Percentiles rank a stretch among this genome's conserved stretches.
Evolutionary conservation across 2,888 invertebrate species (phyloP).

Genomic region (Autographa gamma): DNA sequence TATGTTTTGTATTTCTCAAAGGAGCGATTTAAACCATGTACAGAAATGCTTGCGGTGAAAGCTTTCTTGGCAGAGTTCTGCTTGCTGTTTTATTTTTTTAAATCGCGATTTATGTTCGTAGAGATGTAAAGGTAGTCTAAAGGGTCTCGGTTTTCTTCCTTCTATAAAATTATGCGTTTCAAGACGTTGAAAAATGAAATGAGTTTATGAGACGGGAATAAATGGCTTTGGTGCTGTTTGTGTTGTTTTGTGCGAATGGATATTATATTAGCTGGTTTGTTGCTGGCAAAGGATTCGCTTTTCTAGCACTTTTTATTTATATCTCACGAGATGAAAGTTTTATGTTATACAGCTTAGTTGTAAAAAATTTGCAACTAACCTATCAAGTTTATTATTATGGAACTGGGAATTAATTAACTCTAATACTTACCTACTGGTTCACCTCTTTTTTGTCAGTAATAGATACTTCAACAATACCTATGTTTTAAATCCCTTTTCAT

Average conservation of each 20-base stretch:
- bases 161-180: conserved; percentile 65
- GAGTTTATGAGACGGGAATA: conserved; percentile 55
- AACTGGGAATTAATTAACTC: neutral
- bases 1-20: conserved; percentile 68
- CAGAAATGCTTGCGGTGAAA: conserved; percentile 82
- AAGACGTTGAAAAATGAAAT: conserved; percentile 64
- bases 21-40: conserved; percentile 83
- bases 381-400: neutral
- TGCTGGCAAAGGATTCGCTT: conserved; percentile 5
- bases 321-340: neutral
- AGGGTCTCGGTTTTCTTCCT: conserved; percentile 60
- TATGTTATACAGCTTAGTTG: neutral
- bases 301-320: neutral
- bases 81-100: conserved; percentile 80
- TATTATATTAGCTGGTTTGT: conserved; percentile 17
- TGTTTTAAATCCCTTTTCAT: conserved; percentile 4
- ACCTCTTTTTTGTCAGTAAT: neutral
- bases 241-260: conserved; percentile 27
- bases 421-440: neutral
- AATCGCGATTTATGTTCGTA: conserved; percentile 80
- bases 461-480: neutral
- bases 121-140: conserved; percentile 65
- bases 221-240: conserved; percentile 34
- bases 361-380: neutral
- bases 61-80: conserved; percentile 83